Percentiles rank a stretch among this genome's conserved stretches.
phyloP scores from a whole-genome alignment of 2,797 vertebrate genomes.

The Chrysocyon brachyurus region DNA sequence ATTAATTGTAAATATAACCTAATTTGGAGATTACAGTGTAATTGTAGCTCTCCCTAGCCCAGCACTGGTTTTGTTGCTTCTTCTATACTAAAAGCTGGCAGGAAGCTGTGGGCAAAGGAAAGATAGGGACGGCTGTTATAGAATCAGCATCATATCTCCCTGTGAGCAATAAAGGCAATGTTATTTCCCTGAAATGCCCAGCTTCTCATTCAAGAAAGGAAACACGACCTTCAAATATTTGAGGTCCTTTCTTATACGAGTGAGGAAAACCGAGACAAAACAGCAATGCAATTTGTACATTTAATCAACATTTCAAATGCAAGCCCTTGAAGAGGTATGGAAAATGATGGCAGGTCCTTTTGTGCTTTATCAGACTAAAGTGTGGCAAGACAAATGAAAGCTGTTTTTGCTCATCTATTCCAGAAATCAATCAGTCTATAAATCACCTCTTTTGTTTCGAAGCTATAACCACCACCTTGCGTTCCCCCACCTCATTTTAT shows the following conservation, averaged over 20 bases:
- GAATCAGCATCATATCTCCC: neutral
- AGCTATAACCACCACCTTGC: neutral
- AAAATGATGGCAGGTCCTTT: conserved; percentile 72
- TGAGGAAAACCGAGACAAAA: conserved; percentile 62
- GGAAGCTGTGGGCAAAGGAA: neutral
- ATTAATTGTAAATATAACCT: conserved; percentile 34
- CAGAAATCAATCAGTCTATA: conserved; percentile 69
- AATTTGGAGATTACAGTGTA: conserved; percentile 21
- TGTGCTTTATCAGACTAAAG: conserved; percentile 54
- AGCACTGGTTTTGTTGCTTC: neutral
- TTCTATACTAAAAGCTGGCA: conserved; percentile 37
- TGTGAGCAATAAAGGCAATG: neutral
- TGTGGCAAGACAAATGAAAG: conserved; percentile 48
- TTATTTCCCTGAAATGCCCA: neutral
- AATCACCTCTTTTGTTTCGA: conserved; percentile 74
- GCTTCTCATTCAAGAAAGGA: neutral
- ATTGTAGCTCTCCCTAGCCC: neutral
- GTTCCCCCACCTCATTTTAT: conserved; percentile 41
- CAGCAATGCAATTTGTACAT: conserved; percentile 58
- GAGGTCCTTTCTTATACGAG: conserved; percentile 15
- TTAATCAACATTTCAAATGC: conserved; percentile 80
- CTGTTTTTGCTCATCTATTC: conserved; percentile 75
- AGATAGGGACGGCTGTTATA: neutral
- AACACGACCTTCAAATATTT: neutral
- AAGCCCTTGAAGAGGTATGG: conserved; percentile 41